Base-by-base conservation (phyloP, 2,888 invertebrate genomes). In the Eristalinus sepulchralis region DNA sequence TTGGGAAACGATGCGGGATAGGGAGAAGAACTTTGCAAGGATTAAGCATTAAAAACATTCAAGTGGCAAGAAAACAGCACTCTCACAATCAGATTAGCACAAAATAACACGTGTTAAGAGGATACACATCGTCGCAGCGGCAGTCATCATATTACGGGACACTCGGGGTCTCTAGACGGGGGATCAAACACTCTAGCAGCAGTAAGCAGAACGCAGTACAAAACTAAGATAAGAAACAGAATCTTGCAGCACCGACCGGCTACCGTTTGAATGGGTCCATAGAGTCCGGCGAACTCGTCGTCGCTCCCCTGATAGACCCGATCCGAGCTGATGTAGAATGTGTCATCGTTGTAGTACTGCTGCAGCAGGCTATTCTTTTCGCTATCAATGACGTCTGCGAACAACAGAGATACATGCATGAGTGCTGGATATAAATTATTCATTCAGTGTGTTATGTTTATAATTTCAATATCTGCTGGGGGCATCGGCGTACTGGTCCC, bases 281-380 rank as follows among this genome's bases (percentile, higher is more conserved):
- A 92, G 90, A 92, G 91, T 83, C 92, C 92, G 17, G 92, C 92
- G 66, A 92, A 92, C 76, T 92, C 92, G 83, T 92, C 92, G 70
- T 92, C 92, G 62, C 90, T 90, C 66, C 92, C 90, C 88, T 92
- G 92, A 88, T 92, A 92, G 20, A 92, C 90, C 39, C 92, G 92
- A 90, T 92, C 92, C 57, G 92, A 90, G 72, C 91, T 90, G 80
- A 92, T 91, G 88, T 92, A 91, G 88, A 92, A 92, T 80, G 92
- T 90, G 68, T 92, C 92, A 67, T 92, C 92, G 87, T 91, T 92
- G 87, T 89, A 92, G 88, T 91, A 92, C 82, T 92, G 92, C 77
- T 92, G 92, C 86, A 92, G 89, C 78, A 90, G 80, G 78, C 90
- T 91, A 89, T 89, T 92, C 62, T 90, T 90, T 89, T 92, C 92